Evolutionary conservation across 2,797 vertebrate species (phyloP).

Genomic region (Propithecus deckenii): DNA sequence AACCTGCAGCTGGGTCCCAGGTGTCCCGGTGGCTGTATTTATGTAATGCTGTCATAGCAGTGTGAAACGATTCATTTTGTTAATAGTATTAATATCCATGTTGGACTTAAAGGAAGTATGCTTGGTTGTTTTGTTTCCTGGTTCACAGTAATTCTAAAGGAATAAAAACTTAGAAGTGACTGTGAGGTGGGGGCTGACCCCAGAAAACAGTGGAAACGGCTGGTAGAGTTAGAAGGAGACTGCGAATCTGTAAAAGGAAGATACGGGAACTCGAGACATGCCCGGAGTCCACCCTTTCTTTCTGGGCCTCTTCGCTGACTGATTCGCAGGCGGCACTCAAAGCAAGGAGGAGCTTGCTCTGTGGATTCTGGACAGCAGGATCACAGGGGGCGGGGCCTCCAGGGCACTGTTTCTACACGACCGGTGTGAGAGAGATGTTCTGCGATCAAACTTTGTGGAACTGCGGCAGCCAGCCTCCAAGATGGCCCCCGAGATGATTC

Average conservation of each 20-base stretch:
- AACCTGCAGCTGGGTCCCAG: background rate
- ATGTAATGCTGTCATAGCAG: background rate
- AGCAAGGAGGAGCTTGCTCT: background rate
- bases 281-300: background rate
- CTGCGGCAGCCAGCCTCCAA: background rate
- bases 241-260: background rate
- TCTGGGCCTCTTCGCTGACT: background rate
- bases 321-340: background rate
- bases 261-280: background rate
- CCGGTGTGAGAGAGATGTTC: too few species aligned
- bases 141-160: slow-evolving; percentile 4
- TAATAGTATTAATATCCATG: background rate
- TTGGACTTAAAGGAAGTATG: background rate
- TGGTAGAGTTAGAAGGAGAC: background rate
- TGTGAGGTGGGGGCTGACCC: background rate
- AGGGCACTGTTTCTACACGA: background rate
- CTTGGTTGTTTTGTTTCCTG: background rate
- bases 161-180: background rate
- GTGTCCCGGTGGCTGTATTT: background rate
- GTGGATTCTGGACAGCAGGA: background rate
- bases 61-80: background rate
- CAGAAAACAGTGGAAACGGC: background rate
- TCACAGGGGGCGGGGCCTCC: background rate
- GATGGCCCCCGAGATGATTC: background rate
- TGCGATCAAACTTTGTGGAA: background rate